phyloP scores from a whole-genome alignment of 1,140 invertebrate genomes.

The Ostrea edulis region DNA sequence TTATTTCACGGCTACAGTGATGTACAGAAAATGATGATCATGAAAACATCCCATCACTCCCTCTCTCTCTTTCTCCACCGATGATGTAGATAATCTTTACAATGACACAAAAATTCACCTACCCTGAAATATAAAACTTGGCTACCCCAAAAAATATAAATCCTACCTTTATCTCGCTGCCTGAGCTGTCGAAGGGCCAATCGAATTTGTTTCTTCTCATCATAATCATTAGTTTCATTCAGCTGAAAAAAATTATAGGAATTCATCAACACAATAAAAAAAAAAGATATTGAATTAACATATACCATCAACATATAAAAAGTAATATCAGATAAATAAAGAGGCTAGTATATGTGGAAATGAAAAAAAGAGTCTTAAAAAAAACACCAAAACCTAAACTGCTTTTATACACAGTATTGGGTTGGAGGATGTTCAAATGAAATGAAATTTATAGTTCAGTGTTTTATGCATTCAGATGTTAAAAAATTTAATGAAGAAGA shows the following conservation, averaged over 20 bases:
- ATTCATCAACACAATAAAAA: background rate
- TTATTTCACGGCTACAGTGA: too few species aligned
- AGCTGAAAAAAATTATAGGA: constrained; percentile 83
- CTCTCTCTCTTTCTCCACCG: background rate
- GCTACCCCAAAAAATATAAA: background rate
- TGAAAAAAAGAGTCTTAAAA: background rate
- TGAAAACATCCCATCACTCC: background rate
- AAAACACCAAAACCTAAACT: background rate
- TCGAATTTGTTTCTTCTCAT: constrained; percentile 88
- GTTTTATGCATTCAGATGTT: background rate
- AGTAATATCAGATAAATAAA: too few species aligned
- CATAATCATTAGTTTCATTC: constrained; percentile 90
- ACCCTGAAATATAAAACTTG: background rate
- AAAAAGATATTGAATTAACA: background rate
- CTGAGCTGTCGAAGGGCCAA: constrained; percentile 83
- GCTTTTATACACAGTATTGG: background rate
- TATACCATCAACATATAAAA: background rate
- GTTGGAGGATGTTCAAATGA: background rate
- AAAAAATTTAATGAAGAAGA: background rate
- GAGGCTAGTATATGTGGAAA: too few species aligned
- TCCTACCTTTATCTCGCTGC: constrained; percentile 53
- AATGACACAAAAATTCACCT: background rate
- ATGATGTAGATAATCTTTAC: background rate
- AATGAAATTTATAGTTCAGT: background rate
- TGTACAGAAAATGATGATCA: background rate